Evolutionary conservation across 1,140 invertebrate species (phyloP), one percentile per base, ranked within the genome.

Genomic region (Mamestra configurata): DNA sequence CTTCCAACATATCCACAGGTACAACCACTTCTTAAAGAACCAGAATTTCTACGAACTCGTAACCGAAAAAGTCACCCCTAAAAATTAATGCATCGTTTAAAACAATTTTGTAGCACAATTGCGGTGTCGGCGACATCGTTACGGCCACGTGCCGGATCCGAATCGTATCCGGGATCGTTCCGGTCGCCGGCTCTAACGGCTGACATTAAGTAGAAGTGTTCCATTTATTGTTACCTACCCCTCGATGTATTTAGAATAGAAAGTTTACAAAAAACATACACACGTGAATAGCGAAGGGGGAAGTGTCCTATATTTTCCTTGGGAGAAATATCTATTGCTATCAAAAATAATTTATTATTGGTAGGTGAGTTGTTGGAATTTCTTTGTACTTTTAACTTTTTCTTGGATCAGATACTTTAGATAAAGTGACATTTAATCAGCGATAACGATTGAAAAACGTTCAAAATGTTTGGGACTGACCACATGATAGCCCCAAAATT

Each of bases 81-180:
- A 61, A 61, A 76, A 76, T 76, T 49, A 61, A 76, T 61, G 64
- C 73, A 61, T 57, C 55, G 43, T 79, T 70, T 70, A 79, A 79
- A 79, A 79, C 51, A 79, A 79, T 79, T 79, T 79, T 53, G 20
- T 46, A 35, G 24, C 24, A 40, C 55, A 70, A 68, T 37, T 79
- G 77, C 37, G 49, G 66, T 59, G 51, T 75, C 68, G 72, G 73
- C 35, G n/a, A 70, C 31, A 37, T 75, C 61, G 72, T 76, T 51
- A 64, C 61, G n/a, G 75, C 70, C 83, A 85, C 82, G 83, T 83
- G 79, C 53, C 79, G 61, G 2, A 37, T 68, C 43, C 51, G 55
- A 72, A 79, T 82, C 75, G 80, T 64, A 53, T 72, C 57, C 70
- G 72, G 72, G 27, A 75, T 61, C 55, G 51, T 75, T 75, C 72